Evolutionary conservation across 2,888 invertebrate genomes (phyloP).

Genomic region (Drosophila heteroneura): DNA sequence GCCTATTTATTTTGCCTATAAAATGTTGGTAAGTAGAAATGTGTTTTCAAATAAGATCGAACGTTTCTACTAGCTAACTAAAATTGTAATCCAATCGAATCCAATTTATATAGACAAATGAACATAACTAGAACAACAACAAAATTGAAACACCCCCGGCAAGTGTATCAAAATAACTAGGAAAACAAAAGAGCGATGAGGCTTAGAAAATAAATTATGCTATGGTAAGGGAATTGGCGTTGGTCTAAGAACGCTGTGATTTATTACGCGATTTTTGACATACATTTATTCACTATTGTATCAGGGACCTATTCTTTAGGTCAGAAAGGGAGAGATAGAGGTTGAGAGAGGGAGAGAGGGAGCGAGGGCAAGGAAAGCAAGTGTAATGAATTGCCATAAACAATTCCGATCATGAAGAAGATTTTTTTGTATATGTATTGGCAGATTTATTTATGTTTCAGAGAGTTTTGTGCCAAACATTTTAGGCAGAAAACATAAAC

Average conservation of each 20-base stretch:
- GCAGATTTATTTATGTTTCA: slow-evolving; percentile 20
- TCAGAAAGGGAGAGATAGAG: not conserved
- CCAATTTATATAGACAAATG: not conserved
- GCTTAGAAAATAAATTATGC: slow-evolving; percentile 74
- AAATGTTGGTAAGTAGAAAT: not conserved
- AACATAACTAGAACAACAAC: not conserved
- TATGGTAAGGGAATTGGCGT: slow-evolving; percentile 21
- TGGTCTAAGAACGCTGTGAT: slow-evolving; percentile 54
- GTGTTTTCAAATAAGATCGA: not conserved
- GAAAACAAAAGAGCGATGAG: slow-evolving; percentile 25
- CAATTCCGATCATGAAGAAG: slow-evolving; percentile 14
- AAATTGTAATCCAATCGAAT: not conserved
- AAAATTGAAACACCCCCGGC: not conserved
- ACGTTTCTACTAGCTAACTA: not conserved
- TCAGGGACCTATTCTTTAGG: slow-evolving; percentile 4
- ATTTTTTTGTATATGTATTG: slow-evolving; percentile 6
- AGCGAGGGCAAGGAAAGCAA: not conserved
- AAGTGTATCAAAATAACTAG: slow-evolving; percentile 15
- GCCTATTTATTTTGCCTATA: not conserved
- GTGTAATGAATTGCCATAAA: slow-evolving; percentile 56
- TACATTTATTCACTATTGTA: slow-evolving; percentile 48
- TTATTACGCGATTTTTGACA: slow-evolving; percentile 75
- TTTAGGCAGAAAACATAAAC: slow-evolving; percentile 13
- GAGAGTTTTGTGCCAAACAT: slow-evolving; percentile 29
- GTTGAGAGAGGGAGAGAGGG: not conserved